Evolutionary conservation across 2,797 vertebrate species (phyloP).

Genomic region (Enteromius treurensis): DNA sequence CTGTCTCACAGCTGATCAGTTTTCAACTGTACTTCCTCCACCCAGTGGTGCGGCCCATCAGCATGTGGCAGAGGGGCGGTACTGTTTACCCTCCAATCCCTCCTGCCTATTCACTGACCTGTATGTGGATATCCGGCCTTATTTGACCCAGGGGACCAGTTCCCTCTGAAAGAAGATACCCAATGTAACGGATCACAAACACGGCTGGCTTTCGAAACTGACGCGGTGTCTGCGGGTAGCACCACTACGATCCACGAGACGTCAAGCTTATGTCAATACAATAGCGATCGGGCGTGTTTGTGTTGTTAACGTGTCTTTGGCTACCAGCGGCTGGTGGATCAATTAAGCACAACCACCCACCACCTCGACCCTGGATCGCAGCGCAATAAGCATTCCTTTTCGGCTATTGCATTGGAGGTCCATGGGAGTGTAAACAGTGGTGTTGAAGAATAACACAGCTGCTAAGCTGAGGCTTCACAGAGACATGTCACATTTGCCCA

Average conservation of each 20-base stretch:
- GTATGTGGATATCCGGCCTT: slow-evolving; percentile 95
- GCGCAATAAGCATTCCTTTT: slow-evolving; percentile 66
- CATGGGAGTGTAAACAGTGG: slow-evolving; percentile 90
- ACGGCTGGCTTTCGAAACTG: slow-evolving; percentile 95
- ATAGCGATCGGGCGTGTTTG: slow-evolving; percentile 93
- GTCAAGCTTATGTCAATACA: slow-evolving; percentile 88
- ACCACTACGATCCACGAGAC: slow-evolving; percentile 85
- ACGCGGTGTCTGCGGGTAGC: slow-evolving; percentile 89
- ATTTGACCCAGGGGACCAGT: slow-evolving; percentile 95
- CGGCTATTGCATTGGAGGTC: slow-evolving; percentile 86
- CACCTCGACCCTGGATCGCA: slow-evolving; percentile 43
- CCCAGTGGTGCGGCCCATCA: slow-evolving; percentile 82
- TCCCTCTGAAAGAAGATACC: slow-evolving; percentile 98
- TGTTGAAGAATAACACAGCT: slow-evolving; percentile 95
- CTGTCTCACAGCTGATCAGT: slow-evolving; percentile 57
- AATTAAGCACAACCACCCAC: slow-evolving; percentile 85
- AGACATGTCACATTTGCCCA: slow-evolving; percentile 86
- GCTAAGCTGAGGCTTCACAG: slow-evolving; percentile 85
- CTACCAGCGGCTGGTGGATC: slow-evolving; percentile 95
- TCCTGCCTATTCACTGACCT: slow-evolving; percentile 87
- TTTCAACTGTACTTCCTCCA: slow-evolving; percentile 81
- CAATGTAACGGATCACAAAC: slow-evolving; percentile 96
- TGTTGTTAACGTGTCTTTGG: slow-evolving; percentile 92
- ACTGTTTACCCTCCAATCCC: slow-evolving; percentile 88
- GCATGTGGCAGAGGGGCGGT: slow-evolving; percentile 91